Evolutionary conservation across 2,888 invertebrate genomes (phyloP), one percentile per base, ranked within the genome.

Genomic region (Noctua janthina): DNA sequence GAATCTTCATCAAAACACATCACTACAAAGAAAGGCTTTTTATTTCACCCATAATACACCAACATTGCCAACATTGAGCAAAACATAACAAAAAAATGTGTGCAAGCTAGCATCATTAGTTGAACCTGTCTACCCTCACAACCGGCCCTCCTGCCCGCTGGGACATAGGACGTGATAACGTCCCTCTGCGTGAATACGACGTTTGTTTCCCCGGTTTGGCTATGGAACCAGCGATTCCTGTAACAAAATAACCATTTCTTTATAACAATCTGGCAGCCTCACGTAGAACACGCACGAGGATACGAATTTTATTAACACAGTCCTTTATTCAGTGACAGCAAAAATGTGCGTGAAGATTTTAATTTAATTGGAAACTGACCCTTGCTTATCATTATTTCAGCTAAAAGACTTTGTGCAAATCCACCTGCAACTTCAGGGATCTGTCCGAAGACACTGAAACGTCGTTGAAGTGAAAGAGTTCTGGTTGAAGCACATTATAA

Each of bases 121-220:
- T 87, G 90, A 90, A 90, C 88, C 90, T 90, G 91, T 91, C 92
- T 91, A 92, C 93, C 93, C 91, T 91, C 91, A 90, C 90, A 91
- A 90, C 90, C 86, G 85, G 83, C 83, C 77, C 88, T 91, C 89
- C 90, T 90, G 88, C 81, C 92, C 90, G 82, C 87, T 91, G 93
- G 93, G 93, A 91, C 89, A 86, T 77, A 87, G 87, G 88, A 92
- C 92, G 93, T 93, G 95, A 94, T 93, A 93, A 92, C 91, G 92
- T 93, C 93, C 93, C 92, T 91, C 89, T 90, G 83, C 87, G 87
- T 89, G 87, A 89, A 88, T 86, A 85, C 84, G 84, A 79, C 87
- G 86, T 86, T 86, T 87, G 88, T 90, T 39, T 90, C 88, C 82
- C 72, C 17, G 64, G 84, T 79, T 66, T 75, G 88, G 91, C 92